Base-by-base conservation (phyloP, 2,797 vertebrate species). In the Intellagama lesueurii region DNA sequence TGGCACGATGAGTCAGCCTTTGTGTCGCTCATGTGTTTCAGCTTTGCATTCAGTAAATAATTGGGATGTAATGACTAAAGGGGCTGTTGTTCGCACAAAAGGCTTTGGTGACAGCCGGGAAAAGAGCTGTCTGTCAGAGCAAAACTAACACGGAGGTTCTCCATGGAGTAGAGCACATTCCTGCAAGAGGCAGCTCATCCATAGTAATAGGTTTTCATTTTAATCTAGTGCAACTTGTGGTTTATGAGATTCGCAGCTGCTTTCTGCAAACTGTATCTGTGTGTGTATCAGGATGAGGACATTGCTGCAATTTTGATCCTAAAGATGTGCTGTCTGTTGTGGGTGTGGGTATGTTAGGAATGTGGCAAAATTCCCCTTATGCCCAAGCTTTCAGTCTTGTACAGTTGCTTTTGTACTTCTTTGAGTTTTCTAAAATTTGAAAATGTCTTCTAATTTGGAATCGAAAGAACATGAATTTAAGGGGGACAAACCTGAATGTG, bases 1-100 rank as follows among this genome's bases (percentile, higher is more conserved):
- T 83, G 28, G 19, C 82, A 86, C 89, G 91, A 95, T 96, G 96
- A 95, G 91, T 93, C 94, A 96, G 92, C 92, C 92, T 0, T 78
- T 88, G 7, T 64, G 56, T 1, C 28, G 47, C 40, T 0, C 8
- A 0, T 7, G 81, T 85, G 90, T 90, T 93, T 90, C 87, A 91
- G 88, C 87, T 28, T 92, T 93, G 81, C 88, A 88, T 88, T 95
- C 9, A 28, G 86, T 40, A 94, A 47, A 89, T 24, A 93, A 90
- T 88, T 88, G 44, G 56, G 2, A 86, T 78, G 87, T 17, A 1
- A 2, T 86, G 26, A 88, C 94, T 6, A 11, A 86, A 83, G 66
- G 52, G 16, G 89, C 89, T 91, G 91, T 9, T 88, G 90, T 32
- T 91, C 83, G 75, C 90, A 88, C 92, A 5, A 30, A 5, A 0